phyloP scores from a whole-genome alignment of 1,140 invertebrate genomes.

The Pseudoatta argentina region DNA sequence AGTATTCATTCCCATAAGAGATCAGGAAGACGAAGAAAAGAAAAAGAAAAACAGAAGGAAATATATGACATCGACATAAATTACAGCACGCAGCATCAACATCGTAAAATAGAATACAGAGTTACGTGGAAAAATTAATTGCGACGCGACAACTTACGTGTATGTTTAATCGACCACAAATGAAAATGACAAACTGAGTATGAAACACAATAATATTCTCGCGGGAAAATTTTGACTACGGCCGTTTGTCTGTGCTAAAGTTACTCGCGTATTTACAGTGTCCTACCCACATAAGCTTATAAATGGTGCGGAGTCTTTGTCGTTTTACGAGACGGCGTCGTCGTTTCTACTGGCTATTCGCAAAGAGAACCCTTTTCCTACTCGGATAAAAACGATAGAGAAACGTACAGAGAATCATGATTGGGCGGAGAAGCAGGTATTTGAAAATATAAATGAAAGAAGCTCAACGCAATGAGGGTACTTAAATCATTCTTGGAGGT shows the following conservation, averaged over 20 bases:
- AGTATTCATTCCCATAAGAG: not conserved
- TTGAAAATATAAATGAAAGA: constrained; percentile 50
- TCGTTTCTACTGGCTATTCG: not conserved
- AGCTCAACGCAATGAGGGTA: constrained; percentile 48
- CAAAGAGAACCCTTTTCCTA: not conserved
- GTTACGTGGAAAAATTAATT: not conserved
- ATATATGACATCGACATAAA: not conserved
- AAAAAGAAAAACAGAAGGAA: not conserved
- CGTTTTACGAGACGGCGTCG: constrained; percentile 20
- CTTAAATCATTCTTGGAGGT: constrained; percentile 24
- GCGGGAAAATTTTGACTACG: not conserved
- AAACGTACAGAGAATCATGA: not conserved
- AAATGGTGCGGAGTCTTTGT: constrained; percentile 23
- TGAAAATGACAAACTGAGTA: not conserved
- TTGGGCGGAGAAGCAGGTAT: not conserved
- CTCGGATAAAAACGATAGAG: not conserved
- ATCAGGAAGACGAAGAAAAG: not conserved
- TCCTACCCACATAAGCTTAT: constrained; percentile 19
- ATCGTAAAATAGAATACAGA: not conserved
- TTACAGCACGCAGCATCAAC: not conserved
- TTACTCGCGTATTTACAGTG: constrained; percentile 47
- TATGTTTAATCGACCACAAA: not conserved
- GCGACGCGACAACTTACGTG: not conserved
- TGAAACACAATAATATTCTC: not conserved
- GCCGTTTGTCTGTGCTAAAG: constrained; percentile 4